Evolutionary conservation across 1,140 invertebrate genomes (phyloP).

Genomic region (Mamestra configurata): DNA sequence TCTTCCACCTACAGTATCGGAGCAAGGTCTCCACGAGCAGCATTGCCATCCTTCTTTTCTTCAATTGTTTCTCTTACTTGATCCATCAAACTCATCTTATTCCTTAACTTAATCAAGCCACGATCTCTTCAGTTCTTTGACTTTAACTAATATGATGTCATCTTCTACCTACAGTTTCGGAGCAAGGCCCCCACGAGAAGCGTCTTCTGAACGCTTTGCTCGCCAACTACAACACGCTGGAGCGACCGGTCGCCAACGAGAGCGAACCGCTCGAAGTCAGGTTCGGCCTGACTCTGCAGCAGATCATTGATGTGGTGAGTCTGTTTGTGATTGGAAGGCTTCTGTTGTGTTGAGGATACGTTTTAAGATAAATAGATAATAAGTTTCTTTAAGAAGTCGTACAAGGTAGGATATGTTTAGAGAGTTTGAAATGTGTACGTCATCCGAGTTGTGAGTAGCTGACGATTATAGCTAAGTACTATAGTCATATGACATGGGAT

Average conservation of each 20-base stretch:
- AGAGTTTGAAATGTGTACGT: too few relatives aligned
- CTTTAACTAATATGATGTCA: background rate
- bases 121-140: too few relatives aligned
- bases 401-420: too few relatives aligned
- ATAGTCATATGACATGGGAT: too few relatives aligned
- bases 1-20: constrained; percentile 75
- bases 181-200: constrained; percentile 96
- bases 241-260: constrained; percentile 98
- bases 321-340: constrained; percentile 23
- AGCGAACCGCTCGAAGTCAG: constrained; percentile 97
- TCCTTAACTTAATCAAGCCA: too few relatives aligned
- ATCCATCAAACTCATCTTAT: too few relatives aligned
- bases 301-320: constrained; percentile 99
- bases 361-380: background rate
- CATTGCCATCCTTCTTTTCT: too few relatives aligned
- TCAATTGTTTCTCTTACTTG: too few relatives aligned
- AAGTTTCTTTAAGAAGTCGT: background rate
- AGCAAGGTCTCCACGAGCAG: constrained; percentile 96
- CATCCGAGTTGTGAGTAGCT: too few relatives aligned
- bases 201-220: constrained; percentile 95
- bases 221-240: constrained; percentile 98
- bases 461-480: too few relatives aligned
- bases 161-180: constrained; percentile 75
- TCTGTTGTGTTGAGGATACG: constrained; percentile 34
- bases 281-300: constrained; percentile 98